Conservation (phyloP, 1,140 invertebrate species). For the Drosophila setifemur region DNA sequence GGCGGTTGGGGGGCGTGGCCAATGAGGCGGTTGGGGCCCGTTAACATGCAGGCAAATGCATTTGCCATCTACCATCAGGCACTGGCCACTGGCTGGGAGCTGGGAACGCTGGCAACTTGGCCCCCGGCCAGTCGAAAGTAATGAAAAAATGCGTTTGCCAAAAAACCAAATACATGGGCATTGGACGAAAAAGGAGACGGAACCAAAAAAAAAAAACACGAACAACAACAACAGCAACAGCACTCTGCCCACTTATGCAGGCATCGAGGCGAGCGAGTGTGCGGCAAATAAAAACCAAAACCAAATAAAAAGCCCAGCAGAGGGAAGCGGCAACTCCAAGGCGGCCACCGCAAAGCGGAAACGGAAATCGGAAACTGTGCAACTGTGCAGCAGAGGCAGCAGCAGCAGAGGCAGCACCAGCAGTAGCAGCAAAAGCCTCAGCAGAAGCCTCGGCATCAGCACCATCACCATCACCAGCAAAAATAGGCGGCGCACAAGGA, state of each 20-base stretch:
- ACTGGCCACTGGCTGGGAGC: constrained; percentile 13
- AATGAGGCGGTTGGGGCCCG: constrained; percentile 41
- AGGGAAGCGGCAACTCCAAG: constrained; percentile 60
- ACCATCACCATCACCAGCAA: constrained; percentile 10
- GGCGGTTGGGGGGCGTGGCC: constrained; percentile 62
- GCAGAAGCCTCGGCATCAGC: too few species aligned
- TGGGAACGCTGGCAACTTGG: constrained; percentile 58
- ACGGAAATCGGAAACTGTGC: constrained; percentile 77
- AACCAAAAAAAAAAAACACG: too few species aligned
- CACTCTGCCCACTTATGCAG: constrained; percentile 73
- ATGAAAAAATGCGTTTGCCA: constrained; percentile 80
- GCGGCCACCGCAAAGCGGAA: constrained; percentile 72
- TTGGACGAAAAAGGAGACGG: not conserved
- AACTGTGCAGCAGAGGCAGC: constrained; percentile 60
- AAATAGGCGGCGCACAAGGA: constrained; percentile 69
- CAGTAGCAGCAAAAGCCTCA: not conserved
- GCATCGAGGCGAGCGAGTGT: constrained; percentile 59
- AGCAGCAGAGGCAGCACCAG: constrained; percentile 4
- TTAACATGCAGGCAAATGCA: constrained; percentile 65
- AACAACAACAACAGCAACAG: not conserved
- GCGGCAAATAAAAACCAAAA: constrained; percentile 72
- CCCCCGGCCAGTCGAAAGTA: constrained; percentile 70
- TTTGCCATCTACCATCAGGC: constrained; percentile 68
- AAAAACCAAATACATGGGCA: constrained; percentile 54
- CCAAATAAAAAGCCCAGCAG: not conserved